Conservation (phyloP, 2,797 vertebrate genomes). For the Sebastes goodei region DNA sequence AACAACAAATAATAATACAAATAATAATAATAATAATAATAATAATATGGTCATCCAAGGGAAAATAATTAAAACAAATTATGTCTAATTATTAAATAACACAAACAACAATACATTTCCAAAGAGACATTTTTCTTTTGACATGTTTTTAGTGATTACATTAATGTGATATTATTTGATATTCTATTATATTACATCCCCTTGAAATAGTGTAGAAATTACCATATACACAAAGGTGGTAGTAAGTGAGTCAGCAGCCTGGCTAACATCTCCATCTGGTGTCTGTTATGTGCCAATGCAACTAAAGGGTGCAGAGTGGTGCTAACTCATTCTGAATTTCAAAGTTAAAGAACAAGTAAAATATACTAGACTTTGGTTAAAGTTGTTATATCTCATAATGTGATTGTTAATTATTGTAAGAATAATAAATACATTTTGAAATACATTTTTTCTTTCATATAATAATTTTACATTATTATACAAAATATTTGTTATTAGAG, state of each 20-base stretch:
- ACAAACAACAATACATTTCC: too few relatives aligned
- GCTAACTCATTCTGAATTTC: background rate
- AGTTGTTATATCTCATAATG: background rate
- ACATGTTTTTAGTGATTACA: background rate
- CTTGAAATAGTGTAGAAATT: background rate
- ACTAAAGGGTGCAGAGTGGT: background rate
- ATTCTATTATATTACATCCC: background rate
- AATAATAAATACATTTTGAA: background rate
- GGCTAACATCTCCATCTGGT: constrained; percentile 46
- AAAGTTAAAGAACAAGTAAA: background rate
- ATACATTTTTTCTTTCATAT: background rate
- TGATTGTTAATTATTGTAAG: background rate
- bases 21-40: background rate
- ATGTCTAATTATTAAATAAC: background rate
- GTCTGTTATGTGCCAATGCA: constrained; percentile 22
- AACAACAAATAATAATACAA: too few relatives aligned
- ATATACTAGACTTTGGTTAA: background rate
- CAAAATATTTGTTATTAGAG: background rate
- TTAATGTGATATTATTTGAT: background rate
- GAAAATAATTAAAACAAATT: background rate
- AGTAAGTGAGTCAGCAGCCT: background rate
- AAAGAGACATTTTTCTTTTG: background rate
- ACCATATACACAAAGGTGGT: background rate
- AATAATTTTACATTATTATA: background rate
- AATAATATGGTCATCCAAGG: background rate